Conservation (phyloP, 2,797 vertebrate species). For the Cuniculus paca region DNA sequence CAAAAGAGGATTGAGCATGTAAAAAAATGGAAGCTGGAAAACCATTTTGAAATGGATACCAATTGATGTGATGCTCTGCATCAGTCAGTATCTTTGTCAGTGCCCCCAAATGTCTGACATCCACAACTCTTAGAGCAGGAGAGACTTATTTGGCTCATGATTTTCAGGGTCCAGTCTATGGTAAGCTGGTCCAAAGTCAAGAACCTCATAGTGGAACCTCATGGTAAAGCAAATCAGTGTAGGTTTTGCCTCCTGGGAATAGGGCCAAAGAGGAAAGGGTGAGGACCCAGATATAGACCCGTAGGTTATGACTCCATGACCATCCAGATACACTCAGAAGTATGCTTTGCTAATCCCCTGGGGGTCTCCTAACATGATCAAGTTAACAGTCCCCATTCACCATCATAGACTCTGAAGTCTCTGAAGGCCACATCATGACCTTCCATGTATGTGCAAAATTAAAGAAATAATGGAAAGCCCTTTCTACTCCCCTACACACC, state of each 20-base stretch:
- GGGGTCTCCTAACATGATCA: background rate
- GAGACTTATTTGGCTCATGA: background rate
- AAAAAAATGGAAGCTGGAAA: background rate
- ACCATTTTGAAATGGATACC: background rate
- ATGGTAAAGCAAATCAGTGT: background rate
- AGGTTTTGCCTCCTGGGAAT: background rate
- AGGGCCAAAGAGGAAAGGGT: background rate
- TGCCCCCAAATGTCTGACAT: background rate
- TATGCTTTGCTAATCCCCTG: background rate
- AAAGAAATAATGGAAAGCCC: rapidly evolving
- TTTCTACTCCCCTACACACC: background rate
- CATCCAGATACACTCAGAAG: background rate
- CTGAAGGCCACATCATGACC: background rate
- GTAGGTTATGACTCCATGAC: background rate
- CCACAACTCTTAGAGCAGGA: background rate
- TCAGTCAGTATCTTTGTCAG: background rate
- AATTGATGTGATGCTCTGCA: background rate
- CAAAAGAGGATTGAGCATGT: background rate
- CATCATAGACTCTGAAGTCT: background rate
- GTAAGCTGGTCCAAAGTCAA: background rate
- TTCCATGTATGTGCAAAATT: background rate
- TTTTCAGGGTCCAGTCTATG: background rate
- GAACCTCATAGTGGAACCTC: background rate
- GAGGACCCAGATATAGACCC: background rate
- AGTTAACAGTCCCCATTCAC: background rate